These are phyloP conservation scores for Hirtodrosophila histrioides DNA, from an alignment of 2,888 invertebrate genomes.

Conservation along the genomic window DNA sequence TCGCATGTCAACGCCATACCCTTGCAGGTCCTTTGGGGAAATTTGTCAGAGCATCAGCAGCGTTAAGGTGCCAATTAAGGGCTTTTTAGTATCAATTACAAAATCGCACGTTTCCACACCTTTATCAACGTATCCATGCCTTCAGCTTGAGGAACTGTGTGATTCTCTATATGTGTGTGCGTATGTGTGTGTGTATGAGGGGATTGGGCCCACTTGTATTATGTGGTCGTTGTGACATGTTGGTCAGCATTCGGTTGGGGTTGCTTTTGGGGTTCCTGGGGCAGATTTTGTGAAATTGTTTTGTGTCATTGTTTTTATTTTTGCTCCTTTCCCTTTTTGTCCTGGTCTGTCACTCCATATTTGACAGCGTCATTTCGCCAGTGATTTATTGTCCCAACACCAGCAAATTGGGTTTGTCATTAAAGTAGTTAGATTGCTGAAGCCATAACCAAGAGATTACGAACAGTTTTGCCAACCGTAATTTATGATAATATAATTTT, in stretches of 20 bases:
- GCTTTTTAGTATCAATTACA: constrained; percentile 85
- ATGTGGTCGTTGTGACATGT: constrained; percentile 51
- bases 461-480: constrained; percentile 2
- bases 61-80: constrained; percentile 84
- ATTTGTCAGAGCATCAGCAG: constrained; percentile 82
- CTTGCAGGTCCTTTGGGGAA: constrained; percentile 77
- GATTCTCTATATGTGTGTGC: constrained; percentile 14
- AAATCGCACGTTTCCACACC: constrained; percentile 82
- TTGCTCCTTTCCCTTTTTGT: constrained; percentile 15
- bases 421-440: constrained; percentile 59
- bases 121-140: constrained; percentile 55
- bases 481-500: constrained; percentile 6
- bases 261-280: constrained; percentile 19
- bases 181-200: constrained; percentile 18
- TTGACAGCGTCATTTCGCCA: constrained; percentile 72
- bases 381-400: constrained; percentile 71
- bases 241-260: constrained; percentile 56
- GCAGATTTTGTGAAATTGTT: constrained; percentile 69
- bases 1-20: constrained; percentile 64
- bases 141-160: constrained; percentile 19
- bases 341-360: constrained; percentile 52
- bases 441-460: constrained; percentile 51
- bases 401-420: constrained; percentile 72
- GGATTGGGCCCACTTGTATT: constrained; percentile 35
- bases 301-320: constrained; percentile 67